Conservation (phyloP, 2,888 invertebrate genomes). For the Aporophyla nigra region DNA sequence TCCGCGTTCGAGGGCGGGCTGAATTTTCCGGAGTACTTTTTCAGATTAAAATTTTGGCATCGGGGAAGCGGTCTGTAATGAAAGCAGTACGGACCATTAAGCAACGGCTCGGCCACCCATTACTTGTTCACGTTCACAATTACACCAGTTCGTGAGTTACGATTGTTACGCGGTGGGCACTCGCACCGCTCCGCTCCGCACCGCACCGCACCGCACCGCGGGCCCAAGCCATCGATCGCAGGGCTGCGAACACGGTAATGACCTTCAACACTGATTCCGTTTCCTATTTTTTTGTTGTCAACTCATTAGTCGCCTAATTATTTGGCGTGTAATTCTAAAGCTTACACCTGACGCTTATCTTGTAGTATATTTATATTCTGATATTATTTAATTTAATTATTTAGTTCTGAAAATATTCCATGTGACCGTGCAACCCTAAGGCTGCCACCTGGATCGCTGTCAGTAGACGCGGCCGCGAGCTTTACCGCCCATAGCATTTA, state of each 20-base stretch:
- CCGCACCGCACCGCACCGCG: slow-evolving; percentile 46
- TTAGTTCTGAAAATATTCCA: neutral
- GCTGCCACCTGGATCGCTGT: neutral
- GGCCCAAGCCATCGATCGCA: slow-evolving; percentile 57
- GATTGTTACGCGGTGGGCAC: slow-evolving; percentile 72
- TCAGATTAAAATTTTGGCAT: slow-evolving; percentile 85
- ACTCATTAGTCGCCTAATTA: slow-evolving; percentile 24
- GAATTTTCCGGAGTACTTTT: slow-evolving; percentile 75
- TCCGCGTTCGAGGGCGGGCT: slow-evolving; percentile 62
- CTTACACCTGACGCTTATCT: neutral
- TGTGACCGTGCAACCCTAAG: slow-evolving; percentile 20
- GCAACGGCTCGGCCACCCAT: slow-evolving; percentile 77
- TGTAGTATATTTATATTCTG: neutral
- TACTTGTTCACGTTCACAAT: slow-evolving; percentile 84
- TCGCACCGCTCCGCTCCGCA: slow-evolving; percentile 53
- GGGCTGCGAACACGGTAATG: slow-evolving; percentile 59
- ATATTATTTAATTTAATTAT: neutral
- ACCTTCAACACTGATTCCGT: slow-evolving; percentile 56
- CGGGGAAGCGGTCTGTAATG: slow-evolving; percentile 81
- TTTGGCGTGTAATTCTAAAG: slow-evolving; percentile 12
- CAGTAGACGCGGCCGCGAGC: slow-evolving; percentile 11
- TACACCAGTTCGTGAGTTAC: slow-evolving; percentile 82
- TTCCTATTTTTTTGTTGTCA: slow-evolving; percentile 22
- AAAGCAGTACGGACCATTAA: slow-evolving; percentile 85
- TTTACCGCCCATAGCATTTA: slow-evolving; percentile 43